phyloP scores from a whole-genome alignment of 2,797 vertebrate species.

The Uromys caudimaculatus region DNA sequence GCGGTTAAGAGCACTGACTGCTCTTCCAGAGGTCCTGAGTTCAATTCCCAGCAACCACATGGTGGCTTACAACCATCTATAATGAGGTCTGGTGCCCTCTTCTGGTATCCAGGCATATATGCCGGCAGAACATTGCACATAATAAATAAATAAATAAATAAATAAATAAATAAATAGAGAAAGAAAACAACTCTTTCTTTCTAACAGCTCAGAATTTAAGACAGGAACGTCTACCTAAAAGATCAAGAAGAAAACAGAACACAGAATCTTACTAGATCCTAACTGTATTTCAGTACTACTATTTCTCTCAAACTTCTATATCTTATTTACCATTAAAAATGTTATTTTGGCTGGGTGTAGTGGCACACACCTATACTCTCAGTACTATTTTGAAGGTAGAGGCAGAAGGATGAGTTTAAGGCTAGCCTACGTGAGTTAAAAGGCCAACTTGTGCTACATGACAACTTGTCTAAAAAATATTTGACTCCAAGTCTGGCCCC shows the following conservation, averaged over 20 bases:
- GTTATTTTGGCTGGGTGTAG: neutral
- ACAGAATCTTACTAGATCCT: neutral
- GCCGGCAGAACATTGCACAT: neutral
- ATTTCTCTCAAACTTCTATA: slow-evolving; percentile 2
- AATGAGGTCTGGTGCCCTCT: neutral
- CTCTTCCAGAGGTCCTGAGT: neutral
- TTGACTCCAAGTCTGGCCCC: neutral
- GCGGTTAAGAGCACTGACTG: neutral
- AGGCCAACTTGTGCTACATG: neutral
- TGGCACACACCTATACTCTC: too few species aligned
- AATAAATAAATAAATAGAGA: neutral
- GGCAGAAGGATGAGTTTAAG: neutral
- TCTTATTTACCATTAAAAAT: slow-evolving; percentile 47
- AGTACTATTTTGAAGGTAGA: neutral
- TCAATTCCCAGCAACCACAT: neutral
- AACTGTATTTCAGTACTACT: neutral
- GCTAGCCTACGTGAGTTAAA: neutral
- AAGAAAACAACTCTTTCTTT: neutral
- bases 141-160: neutral
- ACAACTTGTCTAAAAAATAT: neutral
- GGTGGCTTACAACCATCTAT: neutral
- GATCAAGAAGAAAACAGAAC: neutral
- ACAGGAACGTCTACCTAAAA: neutral
- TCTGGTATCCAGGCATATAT: neutral
- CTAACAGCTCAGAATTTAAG: neutral